These are phyloP conservation scores for Apodemus agrarius DNA, from an alignment of 2,797 vertebrate genomes.

Conservation along the genomic window DNA sequence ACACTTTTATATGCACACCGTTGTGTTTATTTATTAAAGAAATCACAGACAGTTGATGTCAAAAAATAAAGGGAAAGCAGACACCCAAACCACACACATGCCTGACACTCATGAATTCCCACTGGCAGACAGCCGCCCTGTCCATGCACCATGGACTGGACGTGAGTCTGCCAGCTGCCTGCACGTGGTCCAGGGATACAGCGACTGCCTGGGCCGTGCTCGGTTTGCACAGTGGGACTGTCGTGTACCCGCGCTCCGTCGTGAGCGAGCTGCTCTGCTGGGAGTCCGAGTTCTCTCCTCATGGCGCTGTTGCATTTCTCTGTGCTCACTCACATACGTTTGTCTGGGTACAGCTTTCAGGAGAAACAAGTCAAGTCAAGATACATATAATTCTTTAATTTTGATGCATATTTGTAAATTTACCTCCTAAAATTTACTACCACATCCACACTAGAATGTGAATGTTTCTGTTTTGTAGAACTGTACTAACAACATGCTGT, in stretches of 20 bases:
- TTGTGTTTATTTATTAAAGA: conserved; percentile 48
- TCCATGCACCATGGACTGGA: not conserved
- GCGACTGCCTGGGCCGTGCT: not conserved
- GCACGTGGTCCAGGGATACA: not conserved
- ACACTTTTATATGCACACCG: not conserved
- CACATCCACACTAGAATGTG: not conserved
- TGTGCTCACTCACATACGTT: not conserved
- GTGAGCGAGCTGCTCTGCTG: not conserved
- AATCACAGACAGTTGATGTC: not conserved
- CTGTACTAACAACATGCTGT: not conserved
- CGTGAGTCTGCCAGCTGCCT: not conserved
- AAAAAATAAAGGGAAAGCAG: not conserved
- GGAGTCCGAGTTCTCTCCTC: not conserved
- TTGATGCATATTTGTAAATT: not conserved
- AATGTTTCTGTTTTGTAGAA: not conserved
- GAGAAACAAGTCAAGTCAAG: not conserved
- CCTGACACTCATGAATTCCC: not conserved
- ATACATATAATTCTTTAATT: conserved; percentile 6
- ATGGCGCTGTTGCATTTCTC: not conserved
- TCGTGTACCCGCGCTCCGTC: not conserved
- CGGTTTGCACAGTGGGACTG: not conserved
- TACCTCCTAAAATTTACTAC: not conserved
- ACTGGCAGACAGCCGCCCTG: not conserved
- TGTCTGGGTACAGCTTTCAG: not conserved
- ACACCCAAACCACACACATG: not conserved